These are phyloP conservation scores for Peribatodes rhomboidaria DNA, from an alignment of 2,888 invertebrate genomes.

Conservation along the genomic window DNA sequence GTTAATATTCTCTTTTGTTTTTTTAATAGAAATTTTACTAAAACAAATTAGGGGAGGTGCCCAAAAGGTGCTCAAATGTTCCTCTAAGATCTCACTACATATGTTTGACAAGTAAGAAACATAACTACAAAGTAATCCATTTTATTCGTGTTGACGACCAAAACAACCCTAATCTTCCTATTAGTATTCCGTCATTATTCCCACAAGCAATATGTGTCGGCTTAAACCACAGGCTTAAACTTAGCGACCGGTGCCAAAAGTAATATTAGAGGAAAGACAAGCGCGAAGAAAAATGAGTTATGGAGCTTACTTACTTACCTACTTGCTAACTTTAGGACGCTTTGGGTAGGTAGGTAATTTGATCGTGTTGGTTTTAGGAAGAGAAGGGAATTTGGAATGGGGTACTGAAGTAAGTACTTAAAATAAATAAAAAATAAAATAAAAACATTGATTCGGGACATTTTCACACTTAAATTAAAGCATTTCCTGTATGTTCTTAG, in stretches of 20 bases:
- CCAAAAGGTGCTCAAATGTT: too few relatives aligned
- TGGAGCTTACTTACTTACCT: conserved; percentile 22
- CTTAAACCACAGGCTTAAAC: conserved; percentile 27
- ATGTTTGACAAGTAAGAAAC: too few relatives aligned
- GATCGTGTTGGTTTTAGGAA: not conserved
- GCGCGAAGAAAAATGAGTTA: conserved; percentile 30
- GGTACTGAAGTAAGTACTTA: too few relatives aligned
- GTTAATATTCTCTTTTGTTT: too few relatives aligned
- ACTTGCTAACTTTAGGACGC: conserved; percentile 7
- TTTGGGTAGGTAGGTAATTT: not conserved
- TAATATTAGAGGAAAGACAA: conserved; percentile 26
- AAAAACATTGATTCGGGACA: too few relatives aligned
- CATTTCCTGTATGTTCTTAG: too few relatives aligned
- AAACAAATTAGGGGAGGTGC: too few relatives aligned
- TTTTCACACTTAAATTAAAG: too few relatives aligned
- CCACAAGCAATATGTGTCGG: conserved; percentile 26
- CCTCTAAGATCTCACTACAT: too few relatives aligned
- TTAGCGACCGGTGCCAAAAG: conserved; percentile 29
- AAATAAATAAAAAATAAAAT: too few relatives aligned
- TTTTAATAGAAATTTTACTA: too few relatives aligned
- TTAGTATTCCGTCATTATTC: conserved; percentile 23
- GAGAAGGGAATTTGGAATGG: not conserved
- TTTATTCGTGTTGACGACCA: not conserved
- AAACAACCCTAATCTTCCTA: conserved; percentile 18
- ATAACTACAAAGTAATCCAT: not conserved